These are phyloP conservation scores for Dynastes tityus DNA, from an alignment of 2,888 invertebrate genomes.

Conservation along the genomic window DNA sequence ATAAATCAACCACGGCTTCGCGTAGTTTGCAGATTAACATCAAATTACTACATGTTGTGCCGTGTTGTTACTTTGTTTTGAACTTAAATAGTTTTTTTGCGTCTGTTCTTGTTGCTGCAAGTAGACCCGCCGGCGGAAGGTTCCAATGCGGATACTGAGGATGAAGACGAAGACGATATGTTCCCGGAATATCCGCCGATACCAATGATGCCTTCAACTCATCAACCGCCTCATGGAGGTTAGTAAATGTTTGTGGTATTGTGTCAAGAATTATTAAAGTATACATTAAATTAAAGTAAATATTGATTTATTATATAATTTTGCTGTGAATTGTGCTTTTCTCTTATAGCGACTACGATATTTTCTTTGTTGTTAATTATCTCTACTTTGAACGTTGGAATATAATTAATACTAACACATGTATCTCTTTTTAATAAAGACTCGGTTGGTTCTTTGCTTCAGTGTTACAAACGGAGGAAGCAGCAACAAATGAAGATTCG, in stretches of 20 bases:
- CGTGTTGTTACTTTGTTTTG: slow-evolving; percentile 67
- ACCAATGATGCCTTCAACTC: slow-evolving; percentile 53
- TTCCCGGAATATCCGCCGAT: slow-evolving; percentile 50
- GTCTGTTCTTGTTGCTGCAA: slow-evolving; percentile 84
- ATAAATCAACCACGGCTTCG: slow-evolving; percentile 44
- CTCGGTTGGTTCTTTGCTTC: slow-evolving; percentile 38
- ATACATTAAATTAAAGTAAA: no score
- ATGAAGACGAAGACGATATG: slow-evolving; percentile 74
- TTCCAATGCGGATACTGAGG: slow-evolving; percentile 71
- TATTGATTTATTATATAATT: no score
- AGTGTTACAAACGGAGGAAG: slow-evolving; percentile 44
- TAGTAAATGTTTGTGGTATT: slow-evolving; percentile 51
- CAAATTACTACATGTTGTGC: slow-evolving; percentile 45
- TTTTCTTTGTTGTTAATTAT: no score
- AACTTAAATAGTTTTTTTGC: slow-evolving; percentile 79
- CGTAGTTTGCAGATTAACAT: slow-evolving; percentile 45
- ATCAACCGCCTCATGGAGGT: slow-evolving; percentile 65
- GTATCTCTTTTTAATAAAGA: slow-evolving; percentile 32
- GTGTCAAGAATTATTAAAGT: background rate
- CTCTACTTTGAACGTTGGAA: background rate
- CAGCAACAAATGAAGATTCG: slow-evolving; percentile 70
- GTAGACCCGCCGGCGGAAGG: slow-evolving; percentile 75
- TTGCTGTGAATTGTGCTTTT: no score
- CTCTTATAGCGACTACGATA: no score
- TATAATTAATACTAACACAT: slow-evolving; percentile 22